Percentiles rank a stretch among this genome's conserved stretches.
Conservation (phyloP, 53 echinoderm and acorn worm species). For the Temnopleurus reevesii region DNA sequence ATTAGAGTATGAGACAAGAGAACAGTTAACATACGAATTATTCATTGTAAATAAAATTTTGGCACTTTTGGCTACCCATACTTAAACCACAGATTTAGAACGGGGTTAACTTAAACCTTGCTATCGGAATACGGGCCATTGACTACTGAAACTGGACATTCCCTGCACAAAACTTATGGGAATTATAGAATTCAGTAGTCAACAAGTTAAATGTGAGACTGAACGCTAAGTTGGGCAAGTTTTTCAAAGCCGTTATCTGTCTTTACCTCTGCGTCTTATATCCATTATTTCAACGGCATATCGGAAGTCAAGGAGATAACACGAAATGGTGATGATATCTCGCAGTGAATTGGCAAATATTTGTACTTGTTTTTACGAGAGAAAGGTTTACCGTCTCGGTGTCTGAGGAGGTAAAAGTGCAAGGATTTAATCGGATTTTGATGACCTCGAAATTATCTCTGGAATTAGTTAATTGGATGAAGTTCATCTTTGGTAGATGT, state of each 20-base stretch:
- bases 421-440: neutral
- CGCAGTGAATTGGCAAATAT: conserved; percentile 20
- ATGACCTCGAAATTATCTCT: conserved; percentile 6
- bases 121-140: too few species aligned
- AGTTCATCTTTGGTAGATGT: neutral
- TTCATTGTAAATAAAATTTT: too few species aligned
- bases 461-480: neutral
- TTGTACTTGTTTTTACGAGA: neutral
- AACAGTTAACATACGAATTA: too few species aligned
- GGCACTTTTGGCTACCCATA: too few species aligned
- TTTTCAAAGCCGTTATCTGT: neutral
- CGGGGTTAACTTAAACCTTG: too few species aligned
- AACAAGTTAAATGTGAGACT: neutral
- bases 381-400: neutral
- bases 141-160: too few species aligned
- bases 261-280: neutral
- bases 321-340: conserved; percentile 28
- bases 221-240: neutral
- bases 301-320: conserved; percentile 22
- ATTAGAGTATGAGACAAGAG: too few species aligned
- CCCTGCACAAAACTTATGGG: too few species aligned
- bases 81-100: too few species aligned
- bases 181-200: too few species aligned
- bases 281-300: conserved; percentile 9
- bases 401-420: neutral